These are phyloP conservation scores for Syrista parreyssii DNA, from an alignment of 2,888 invertebrate genomes.

Conservation along the genomic window DNA sequence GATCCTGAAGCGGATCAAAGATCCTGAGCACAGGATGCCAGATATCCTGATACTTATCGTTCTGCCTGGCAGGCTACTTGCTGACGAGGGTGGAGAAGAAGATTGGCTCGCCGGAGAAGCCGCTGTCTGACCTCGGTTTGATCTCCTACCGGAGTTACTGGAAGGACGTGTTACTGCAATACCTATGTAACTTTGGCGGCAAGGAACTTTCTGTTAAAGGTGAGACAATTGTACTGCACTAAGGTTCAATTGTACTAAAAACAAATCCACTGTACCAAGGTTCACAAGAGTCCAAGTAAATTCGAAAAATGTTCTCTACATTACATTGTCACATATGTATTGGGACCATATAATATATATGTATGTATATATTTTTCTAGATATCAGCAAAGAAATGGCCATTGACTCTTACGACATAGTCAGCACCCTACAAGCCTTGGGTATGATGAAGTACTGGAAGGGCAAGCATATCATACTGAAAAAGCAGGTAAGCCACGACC, in stretches of 20 bases:
- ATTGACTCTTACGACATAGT: slow-evolving; percentile 98
- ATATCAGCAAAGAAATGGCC: slow-evolving; percentile 89
- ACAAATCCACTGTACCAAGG: background rate
- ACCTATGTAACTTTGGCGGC: slow-evolving; percentile 89
- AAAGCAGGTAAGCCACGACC: slow-evolving; percentile 77
- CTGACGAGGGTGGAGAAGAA: slow-evolving; percentile 95
- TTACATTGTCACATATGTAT: background rate
- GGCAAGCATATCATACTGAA: slow-evolving; percentile 97
- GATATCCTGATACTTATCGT: slow-evolving; percentile 12
- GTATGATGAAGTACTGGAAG: slow-evolving; percentile 99
- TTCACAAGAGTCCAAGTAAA: background rate
- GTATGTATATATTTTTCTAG: slow-evolving; percentile 56
- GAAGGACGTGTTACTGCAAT: slow-evolving; percentile 94
- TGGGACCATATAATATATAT: background rate
- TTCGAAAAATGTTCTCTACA: background rate
- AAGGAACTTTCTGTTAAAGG: slow-evolving; percentile 92
- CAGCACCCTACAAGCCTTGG: slow-evolving; percentile 94
- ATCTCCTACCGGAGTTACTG: slow-evolving; percentile 98
- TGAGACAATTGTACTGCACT: slow-evolving; percentile 57
- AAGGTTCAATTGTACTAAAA: too few species aligned
- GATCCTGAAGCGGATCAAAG: background rate
- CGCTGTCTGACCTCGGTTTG: slow-evolving; percentile 95
- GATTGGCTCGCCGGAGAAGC: slow-evolving; percentile 99
- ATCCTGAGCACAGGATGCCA: background rate
- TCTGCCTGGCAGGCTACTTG: slow-evolving; percentile 82